Evolutionary conservation across 2,113 vertebrate species (phyloP).

Genomic region (Malurus elegans): DNA sequence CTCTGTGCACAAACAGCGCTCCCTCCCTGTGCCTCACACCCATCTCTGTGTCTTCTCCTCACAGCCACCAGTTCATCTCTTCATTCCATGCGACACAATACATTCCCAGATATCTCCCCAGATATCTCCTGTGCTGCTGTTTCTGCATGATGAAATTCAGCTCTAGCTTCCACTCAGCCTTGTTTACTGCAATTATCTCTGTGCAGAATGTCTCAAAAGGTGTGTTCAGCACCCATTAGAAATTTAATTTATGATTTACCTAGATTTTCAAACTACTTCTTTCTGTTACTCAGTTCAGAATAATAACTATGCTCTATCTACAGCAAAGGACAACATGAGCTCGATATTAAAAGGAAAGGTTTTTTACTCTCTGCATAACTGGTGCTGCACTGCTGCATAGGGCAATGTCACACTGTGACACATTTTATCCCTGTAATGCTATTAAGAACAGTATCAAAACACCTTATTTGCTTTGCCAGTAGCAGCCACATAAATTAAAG

Average conservation of each 20-base stretch:
- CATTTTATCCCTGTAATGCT: constrained; percentile 42
- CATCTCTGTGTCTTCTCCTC: background rate
- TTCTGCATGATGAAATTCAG: background rate
- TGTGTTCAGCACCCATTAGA: background rate
- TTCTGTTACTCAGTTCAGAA: background rate
- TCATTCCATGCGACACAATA: background rate
- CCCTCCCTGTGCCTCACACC: background rate
- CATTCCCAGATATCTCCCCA: background rate
- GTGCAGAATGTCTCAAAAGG: background rate
- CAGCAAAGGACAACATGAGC: background rate
- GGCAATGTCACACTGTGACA: constrained; percentile 30
- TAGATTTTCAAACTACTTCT: background rate
- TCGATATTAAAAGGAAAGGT: background rate
- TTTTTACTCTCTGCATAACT: background rate
- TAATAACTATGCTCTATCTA: background rate
- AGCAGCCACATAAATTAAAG: constrained; percentile 61
- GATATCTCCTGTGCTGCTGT: background rate
- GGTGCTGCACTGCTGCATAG: background rate
- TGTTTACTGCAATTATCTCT: background rate
- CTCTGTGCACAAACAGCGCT: background rate
- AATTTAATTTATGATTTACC: constrained; percentile 2
- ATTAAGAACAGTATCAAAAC: constrained; percentile 54
- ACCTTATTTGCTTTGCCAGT: constrained; percentile 56
- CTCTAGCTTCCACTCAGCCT: background rate
- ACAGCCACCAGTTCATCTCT: background rate